These are phyloP conservation scores for Eurosta solidaginis DNA, from an alignment of 1,140 invertebrate genomes.

Conservation along the genomic window DNA sequence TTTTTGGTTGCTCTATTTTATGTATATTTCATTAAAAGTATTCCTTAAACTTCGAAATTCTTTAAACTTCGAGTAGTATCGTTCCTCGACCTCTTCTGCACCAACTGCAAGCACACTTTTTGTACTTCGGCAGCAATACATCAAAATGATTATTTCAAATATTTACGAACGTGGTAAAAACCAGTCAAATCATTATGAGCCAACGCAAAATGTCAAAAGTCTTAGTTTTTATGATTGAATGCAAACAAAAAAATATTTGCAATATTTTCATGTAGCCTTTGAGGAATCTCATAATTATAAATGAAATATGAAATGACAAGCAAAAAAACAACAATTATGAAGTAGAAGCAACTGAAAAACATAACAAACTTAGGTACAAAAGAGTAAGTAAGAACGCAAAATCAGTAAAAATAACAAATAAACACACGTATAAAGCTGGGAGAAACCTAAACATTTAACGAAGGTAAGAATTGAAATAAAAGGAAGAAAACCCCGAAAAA, in stretches of 20 bases:
- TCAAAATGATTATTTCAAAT: too few relatives aligned
- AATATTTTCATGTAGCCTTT: not conserved
- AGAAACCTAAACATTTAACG: not conserved
- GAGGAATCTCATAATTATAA: constrained; percentile 4
- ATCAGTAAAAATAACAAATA: not conserved
- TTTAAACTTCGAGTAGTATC: too few relatives aligned
- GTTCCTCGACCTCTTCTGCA: too few relatives aligned
- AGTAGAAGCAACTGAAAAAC: not conserved
- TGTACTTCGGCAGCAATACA: too few relatives aligned
- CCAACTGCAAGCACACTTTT: too few relatives aligned
- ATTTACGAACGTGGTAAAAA: too few relatives aligned
- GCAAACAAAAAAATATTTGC: not conserved
- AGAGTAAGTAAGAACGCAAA: not conserved
- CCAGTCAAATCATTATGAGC: too few relatives aligned
- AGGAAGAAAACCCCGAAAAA: constrained; percentile 1
- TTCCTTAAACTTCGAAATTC: too few relatives aligned
- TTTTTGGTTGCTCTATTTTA: too few relatives aligned
- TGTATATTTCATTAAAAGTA: too few relatives aligned
- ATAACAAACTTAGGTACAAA: not conserved
- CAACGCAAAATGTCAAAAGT: too few relatives aligned
- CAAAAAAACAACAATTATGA: not conserved
- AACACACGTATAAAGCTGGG: not conserved
- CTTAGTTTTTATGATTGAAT: too few relatives aligned
- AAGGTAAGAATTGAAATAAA: not conserved
- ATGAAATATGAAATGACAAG: constrained; percentile 24